phyloP scores from a whole-genome alignment of 2,797 vertebrate species.

The Limnodromus scolopaceus region DNA sequence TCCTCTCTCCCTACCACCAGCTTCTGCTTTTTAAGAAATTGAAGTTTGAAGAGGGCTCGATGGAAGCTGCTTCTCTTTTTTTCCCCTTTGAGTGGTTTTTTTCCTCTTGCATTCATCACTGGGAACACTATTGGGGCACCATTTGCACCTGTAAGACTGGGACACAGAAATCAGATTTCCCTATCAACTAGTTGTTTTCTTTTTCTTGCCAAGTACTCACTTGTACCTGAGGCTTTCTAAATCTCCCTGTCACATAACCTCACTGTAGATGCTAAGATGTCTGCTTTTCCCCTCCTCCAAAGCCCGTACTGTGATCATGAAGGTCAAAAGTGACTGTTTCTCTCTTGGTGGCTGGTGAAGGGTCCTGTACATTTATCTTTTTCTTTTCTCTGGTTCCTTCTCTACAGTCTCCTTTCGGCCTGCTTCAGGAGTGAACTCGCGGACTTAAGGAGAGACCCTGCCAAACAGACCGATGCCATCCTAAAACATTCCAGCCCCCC shows the following conservation, averaged over 20 bases:
- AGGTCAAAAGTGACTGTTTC: slow-evolving; percentile 70
- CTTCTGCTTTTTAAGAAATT: neutral
- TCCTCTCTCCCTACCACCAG: neutral
- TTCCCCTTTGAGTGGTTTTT: neutral
- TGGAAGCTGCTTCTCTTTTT: neutral
- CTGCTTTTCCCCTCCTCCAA: slow-evolving; percentile 26
- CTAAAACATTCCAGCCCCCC: slow-evolving; percentile 84
- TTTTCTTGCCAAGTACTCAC: neutral
- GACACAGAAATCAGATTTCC: neutral
- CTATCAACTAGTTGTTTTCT: neutral
- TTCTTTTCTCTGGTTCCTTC: slow-evolving; percentile 86
- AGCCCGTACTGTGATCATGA: slow-evolving; percentile 76
- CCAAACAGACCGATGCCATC: slow-evolving; percentile 88
- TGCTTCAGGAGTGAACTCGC: slow-evolving; percentile 90
- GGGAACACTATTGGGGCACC: neutral
- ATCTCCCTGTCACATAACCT: neutral
- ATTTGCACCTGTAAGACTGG: neutral
- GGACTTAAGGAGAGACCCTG: slow-evolving; percentile 90
- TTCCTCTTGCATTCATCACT: neutral
- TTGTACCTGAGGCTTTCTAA: neutral
- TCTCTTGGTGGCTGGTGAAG: slow-evolving; percentile 19
- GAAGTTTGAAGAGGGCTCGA: neutral
- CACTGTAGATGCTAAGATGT: neutral
- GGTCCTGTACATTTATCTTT: slow-evolving; percentile 72
- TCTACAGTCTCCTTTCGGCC: slow-evolving; percentile 93